Percentiles rank a stretch among this genome's conserved stretches.
phyloP scores from a whole-genome alignment of 2,888 invertebrate species.

The Autographa pulchrina region DNA sequence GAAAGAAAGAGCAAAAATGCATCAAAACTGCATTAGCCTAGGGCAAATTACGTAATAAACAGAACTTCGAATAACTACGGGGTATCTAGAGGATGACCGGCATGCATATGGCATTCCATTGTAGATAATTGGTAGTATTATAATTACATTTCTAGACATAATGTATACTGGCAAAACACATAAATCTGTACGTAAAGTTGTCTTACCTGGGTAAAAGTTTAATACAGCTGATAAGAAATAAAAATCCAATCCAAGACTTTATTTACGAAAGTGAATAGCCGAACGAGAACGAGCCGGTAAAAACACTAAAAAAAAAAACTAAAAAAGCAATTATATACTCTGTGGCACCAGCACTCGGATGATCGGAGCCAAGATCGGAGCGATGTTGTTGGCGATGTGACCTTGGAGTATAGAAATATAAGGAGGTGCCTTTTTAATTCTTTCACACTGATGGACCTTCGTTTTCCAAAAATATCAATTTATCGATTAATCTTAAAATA shows the following conservation, averaged over 20 bases:
- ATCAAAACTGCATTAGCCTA: neutral
- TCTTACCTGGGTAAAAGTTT: neutral
- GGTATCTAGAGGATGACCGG: neutral
- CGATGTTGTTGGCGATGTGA: no score
- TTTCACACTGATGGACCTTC: no score
- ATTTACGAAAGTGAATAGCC: neutral
- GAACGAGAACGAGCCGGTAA: no score
- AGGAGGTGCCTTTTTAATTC: no score
- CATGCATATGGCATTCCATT: neutral
- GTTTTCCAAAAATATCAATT: no score
- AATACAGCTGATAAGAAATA: neutral
- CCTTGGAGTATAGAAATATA: no score
- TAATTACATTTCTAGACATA: no score
- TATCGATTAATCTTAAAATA: no score
- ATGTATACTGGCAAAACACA: neutral
- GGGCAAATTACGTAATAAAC: neutral
- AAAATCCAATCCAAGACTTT: neutral
- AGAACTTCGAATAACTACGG: neutral
- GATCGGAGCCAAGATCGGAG: no score
- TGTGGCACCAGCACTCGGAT: no score
- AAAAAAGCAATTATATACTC: no score
- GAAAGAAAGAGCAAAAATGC: neutral
- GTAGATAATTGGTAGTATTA: neutral
- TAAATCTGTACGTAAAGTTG: neutral
- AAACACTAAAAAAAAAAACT: no score